Evolutionary conservation across 2,888 invertebrate species (phyloP).

Genomic region (Dryobotodes eremita): DNA sequence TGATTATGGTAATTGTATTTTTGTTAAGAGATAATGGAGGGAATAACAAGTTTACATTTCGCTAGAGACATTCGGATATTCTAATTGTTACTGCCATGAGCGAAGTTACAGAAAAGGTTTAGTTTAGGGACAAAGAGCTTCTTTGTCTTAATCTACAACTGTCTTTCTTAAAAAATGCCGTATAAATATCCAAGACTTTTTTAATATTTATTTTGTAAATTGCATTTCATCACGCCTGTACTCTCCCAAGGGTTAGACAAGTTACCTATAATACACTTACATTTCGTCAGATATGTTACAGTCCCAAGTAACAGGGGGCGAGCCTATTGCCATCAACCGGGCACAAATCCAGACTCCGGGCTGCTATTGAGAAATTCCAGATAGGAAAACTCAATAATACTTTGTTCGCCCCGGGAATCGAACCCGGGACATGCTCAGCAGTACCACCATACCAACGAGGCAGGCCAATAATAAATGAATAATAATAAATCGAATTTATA

Average conservation of each 20-base stretch:
- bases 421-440: not conserved
- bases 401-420: not conserved
- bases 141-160: not conserved
- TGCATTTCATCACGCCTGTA: not conserved
- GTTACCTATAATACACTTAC: not conserved
- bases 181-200: not conserved
- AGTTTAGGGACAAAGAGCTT: not conserved
- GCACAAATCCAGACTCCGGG: not conserved
- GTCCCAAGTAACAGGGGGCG: not conserved
- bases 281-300: not conserved
- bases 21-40: slow-evolving; percentile 33
- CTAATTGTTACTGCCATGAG: not conserved
- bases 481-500: not conserved
- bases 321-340: not conserved
- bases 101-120: not conserved
- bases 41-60: not conserved
- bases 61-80: not conserved
- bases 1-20: slow-evolving; percentile 47
- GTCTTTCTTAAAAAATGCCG: not conserved
- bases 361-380: not conserved
- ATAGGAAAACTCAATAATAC: not conserved
- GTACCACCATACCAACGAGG: not conserved
- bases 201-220: not conserved
- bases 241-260: not conserved
- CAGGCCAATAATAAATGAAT: not conserved